phyloP scores from a whole-genome alignment of 2,797 vertebrate species.

The Enteromius paludinosus region DNA sequence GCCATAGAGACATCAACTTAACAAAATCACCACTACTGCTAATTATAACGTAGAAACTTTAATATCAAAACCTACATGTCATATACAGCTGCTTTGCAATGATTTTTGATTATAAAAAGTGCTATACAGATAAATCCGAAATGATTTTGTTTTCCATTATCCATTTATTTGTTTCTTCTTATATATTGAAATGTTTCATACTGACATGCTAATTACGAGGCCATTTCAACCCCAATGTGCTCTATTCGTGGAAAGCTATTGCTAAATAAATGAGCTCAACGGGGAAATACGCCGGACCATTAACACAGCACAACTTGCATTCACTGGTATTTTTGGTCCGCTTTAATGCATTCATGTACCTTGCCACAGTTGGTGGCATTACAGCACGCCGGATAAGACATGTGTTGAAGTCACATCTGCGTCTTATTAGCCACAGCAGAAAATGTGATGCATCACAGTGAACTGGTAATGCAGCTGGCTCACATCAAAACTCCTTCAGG shows the following conservation, averaged over 20 bases:
- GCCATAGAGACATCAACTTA: too few relatives aligned
- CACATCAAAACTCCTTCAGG: constrained; percentile 48
- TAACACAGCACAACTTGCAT: constrained; percentile 25
- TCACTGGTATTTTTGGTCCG: background rate
- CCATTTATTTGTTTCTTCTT: background rate
- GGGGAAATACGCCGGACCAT: background rate
- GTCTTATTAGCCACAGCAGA: constrained; percentile 35
- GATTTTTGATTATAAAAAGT: too few relatives aligned
- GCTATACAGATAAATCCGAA: too few relatives aligned
- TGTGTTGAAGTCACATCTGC: constrained; percentile 23
- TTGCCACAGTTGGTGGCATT: constrained; percentile 16
- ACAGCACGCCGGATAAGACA: constrained; percentile 28
- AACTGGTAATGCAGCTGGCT: constrained; percentile 40
- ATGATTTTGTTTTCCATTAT: background rate
- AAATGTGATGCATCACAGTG: constrained; percentile 25
- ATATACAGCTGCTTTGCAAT: too few relatives aligned
- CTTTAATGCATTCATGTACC: background rate
- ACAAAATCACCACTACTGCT: too few relatives aligned
- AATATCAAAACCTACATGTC: too few relatives aligned
- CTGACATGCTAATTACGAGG: background rate
- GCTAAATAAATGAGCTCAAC: constrained; percentile 18
- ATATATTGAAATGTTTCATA: background rate
- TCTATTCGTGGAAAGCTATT: constrained; percentile 3
- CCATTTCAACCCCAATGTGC: background rate
- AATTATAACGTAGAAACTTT: too few relatives aligned